A percentile compares a stretch with the other conserved stretches of the same genome.
These are phyloP conservation scores for Tetragonula carbonaria DNA, from an alignment of 2,888 invertebrate genomes.

Conservation along the genomic window DNA sequence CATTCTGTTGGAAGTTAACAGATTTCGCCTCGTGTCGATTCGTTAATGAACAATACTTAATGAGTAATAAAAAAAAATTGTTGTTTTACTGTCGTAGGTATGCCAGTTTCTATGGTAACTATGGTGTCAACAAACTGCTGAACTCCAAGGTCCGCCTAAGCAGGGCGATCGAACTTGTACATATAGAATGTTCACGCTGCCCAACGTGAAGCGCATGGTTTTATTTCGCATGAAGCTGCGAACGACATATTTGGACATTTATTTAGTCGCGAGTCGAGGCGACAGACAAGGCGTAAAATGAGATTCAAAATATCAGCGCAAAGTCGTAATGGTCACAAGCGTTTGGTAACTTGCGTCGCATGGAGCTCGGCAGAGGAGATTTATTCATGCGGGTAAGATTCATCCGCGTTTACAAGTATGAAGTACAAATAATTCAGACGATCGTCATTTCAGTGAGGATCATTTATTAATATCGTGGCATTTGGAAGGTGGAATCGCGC, in stretches of 20 bases:
- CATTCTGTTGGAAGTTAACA: neutral
- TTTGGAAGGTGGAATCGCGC: constrained; percentile 88
- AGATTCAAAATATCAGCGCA: constrained; percentile 85
- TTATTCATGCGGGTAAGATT: constrained; percentile 92
- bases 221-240: neutral
- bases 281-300: constrained; percentile 64
- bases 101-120: constrained; percentile 49
- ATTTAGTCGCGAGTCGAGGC: neutral
- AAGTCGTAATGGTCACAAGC: constrained; percentile 90
- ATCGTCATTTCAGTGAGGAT: constrained; percentile 90
- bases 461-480: constrained; percentile 96
- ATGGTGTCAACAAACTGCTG: constrained; percentile 31
- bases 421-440: neutral
- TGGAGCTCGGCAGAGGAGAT: constrained; percentile 98
- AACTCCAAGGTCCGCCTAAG: constrained; percentile 3
- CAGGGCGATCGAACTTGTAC: constrained; percentile 41
- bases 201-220: neutral
- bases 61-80: neutral
- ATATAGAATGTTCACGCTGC: constrained; percentile 34
- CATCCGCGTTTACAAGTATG: constrained; percentile 6
- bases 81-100: neutral
- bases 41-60: neutral
- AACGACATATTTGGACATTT: neutral
- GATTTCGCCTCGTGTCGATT: neutral
- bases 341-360: constrained; percentile 94